Conservation (phyloP, 2,113 vertebrate genomes). For the Indicator indicator region DNA sequence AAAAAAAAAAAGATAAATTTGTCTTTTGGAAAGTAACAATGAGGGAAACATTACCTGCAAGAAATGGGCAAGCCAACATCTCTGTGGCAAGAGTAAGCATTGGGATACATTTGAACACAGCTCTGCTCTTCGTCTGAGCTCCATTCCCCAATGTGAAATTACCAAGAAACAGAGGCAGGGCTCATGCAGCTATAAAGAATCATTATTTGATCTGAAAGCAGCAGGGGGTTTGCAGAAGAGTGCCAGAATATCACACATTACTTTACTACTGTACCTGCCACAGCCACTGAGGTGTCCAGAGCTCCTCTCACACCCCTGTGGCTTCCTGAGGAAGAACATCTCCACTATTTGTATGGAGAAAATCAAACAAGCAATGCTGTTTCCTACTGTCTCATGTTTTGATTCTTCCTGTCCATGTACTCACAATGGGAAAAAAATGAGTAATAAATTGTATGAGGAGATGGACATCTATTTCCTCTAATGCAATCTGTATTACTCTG, state of each 20-base stretch:
- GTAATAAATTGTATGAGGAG: background rate
- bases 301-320: rapidly evolving
- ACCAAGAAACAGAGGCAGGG: background rate
- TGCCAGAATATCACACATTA: too few relatives aligned
- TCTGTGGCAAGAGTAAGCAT: background rate
- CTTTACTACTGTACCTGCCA: too few relatives aligned
- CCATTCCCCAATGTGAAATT: rapidly evolving
- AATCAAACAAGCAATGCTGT: background rate
- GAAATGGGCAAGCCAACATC: rapidly evolving
- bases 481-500: background rate
- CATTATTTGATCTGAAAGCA: background rate
- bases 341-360: background rate
- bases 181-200: background rate
- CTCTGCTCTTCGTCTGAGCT: background rate
- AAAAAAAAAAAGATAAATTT: background rate
- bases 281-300: rapidly evolving
- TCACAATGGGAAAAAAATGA: background rate
- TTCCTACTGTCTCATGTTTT: background rate
- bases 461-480: background rate
- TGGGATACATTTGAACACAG: rapidly evolving
- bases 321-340: background rate
- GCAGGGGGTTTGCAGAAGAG: background rate
- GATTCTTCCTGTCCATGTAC: background rate
- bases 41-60: background rate
- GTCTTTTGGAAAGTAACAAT: background rate